Evolutionary conservation across 1,140 invertebrate genomes (phyloP).

Genomic region (Listronotus oregonensis): DNA sequence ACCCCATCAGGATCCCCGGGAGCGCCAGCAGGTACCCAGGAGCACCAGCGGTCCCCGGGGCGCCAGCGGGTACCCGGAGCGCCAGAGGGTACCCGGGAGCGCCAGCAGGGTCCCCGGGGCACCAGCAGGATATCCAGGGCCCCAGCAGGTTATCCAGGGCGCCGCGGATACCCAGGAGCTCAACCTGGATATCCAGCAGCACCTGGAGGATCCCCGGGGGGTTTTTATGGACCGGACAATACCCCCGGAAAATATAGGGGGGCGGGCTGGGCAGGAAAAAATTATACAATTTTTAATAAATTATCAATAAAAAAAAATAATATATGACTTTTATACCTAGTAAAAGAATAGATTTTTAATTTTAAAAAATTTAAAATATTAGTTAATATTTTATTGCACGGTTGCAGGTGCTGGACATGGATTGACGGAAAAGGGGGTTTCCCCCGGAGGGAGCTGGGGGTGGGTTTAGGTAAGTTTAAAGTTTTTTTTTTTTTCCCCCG

Average conservation of each 20-base stretch:
- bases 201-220: not conserved
- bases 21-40: conserved; percentile 7
- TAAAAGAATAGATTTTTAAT: too few relatives aligned
- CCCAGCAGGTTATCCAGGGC: not conserved
- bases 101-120: not conserved
- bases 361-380: too few relatives aligned
- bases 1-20: not conserved
- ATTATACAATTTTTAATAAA: too few relatives aligned
- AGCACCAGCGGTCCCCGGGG: conserved; percentile 15
- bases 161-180: not conserved
- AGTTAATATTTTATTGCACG: too few relatives aligned
- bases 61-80: not conserved
- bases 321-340: too few relatives aligned
- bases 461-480: too few relatives aligned
- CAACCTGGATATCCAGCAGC: not conserved
- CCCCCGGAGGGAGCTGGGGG: conserved; percentile 9
- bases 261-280: conserved; percentile 1
- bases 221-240: too few relatives aligned
- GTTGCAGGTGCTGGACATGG: conserved; percentile 12
- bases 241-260: not conserved
- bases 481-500: too few relatives aligned
- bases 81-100: not conserved
- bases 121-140: conserved; percentile 7
- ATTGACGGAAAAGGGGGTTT: conserved; percentile 26
- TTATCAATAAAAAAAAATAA: too few relatives aligned